Evolutionary conservation across 2,797 vertebrate species (phyloP).

Genomic region (Aeoliscus strigatus): DNA sequence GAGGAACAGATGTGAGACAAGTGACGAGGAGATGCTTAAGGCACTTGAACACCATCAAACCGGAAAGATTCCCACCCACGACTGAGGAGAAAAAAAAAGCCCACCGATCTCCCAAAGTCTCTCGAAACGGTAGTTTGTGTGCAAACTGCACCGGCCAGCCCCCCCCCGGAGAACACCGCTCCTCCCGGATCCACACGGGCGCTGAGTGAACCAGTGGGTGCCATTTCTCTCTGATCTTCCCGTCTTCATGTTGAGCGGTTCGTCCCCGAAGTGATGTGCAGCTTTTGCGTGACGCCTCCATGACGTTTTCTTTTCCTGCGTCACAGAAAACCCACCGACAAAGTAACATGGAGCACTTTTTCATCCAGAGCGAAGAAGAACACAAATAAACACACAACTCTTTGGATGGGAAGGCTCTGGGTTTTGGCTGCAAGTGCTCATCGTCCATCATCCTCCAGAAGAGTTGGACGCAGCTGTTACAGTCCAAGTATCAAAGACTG

Average conservation of each 20-base stretch:
- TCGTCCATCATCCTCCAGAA: constrained; percentile 49
- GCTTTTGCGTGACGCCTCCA: no score
- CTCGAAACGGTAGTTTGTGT: constrained; percentile 61
- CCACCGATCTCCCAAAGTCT: constrained; percentile 54
- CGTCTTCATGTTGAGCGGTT: constrained; percentile 39
- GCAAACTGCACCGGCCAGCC: constrained; percentile 26
- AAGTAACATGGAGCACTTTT: no score
- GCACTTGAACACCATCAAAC: constrained; percentile 72
- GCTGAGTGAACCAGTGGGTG: constrained; percentile 32
- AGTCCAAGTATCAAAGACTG: constrained; percentile 18
- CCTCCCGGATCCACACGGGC: constrained; percentile 28
- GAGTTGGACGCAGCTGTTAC: constrained; percentile 40
- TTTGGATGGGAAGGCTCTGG: constrained; percentile 52
- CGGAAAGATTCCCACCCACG: constrained; percentile 57
- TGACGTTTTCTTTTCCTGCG: no score
- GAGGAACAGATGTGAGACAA: constrained; percentile 46
- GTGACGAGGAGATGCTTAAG: constrained; percentile 65
- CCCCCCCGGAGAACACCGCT: not conserved
- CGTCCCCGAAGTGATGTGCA: constrained; percentile 45
- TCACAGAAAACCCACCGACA: no score
- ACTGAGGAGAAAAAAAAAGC: constrained; percentile 39
- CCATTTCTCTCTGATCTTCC: constrained; percentile 34
- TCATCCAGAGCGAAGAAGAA: constrained; percentile 29
- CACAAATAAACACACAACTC: constrained; percentile 37
- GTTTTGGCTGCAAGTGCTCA: constrained; percentile 37